Evolutionary conservation across 2,797 vertebrate genomes (phyloP), one percentile per base, ranked within the genome.

Genomic region (Dryobates pubescens): DNA sequence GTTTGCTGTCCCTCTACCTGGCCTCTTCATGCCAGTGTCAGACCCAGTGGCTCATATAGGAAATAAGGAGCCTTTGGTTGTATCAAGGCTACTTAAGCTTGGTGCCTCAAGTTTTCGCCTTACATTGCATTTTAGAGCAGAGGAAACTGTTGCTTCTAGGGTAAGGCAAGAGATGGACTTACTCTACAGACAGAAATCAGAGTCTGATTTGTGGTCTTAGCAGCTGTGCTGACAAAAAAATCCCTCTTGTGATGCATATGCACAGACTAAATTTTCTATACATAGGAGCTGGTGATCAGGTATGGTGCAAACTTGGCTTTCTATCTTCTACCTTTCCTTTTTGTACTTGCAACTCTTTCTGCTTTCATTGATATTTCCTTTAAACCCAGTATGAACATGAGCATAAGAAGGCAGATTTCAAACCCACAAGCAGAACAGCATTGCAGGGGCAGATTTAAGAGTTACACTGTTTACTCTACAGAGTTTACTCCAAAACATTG

Each of bases 241-340:
- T 15, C 49, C 41, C 27, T 59, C n/a, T 4, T 20, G 12, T 47
- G 30, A 27, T 47, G n/a, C 8, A 17, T 16, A 26, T 4, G 22
- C 7, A 45, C 18, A 45, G 24, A 30, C 9, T 36, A 85, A 82
- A 29, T 17, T 43, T 54, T 9, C 54, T 24, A 84, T 80, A 64
- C 62, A 13, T 0, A 74, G 24, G 23, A 8, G 3, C n/a, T 62
- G 56, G 19, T 1, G 0, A 22, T 19, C n/a, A 74, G 49, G 23
- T n/a, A 6, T 1, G 5, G 7, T 54, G 34, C 36, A 69, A 80
- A n/a, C 6, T 4, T 13, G 26, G 6, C 5, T 85, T 84, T 86
- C 27, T n/a, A 6, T 17, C 29, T 7, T 7, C 20, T 6, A 1
- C 10, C 27, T 75, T 69, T 53, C 9, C 7, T 78, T 62, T 63